Percentiles rank a stretch among this genome's conserved stretches.
Conservation (phyloP, 2,888 invertebrate species). For the Aporophyla lueneburgensis region DNA sequence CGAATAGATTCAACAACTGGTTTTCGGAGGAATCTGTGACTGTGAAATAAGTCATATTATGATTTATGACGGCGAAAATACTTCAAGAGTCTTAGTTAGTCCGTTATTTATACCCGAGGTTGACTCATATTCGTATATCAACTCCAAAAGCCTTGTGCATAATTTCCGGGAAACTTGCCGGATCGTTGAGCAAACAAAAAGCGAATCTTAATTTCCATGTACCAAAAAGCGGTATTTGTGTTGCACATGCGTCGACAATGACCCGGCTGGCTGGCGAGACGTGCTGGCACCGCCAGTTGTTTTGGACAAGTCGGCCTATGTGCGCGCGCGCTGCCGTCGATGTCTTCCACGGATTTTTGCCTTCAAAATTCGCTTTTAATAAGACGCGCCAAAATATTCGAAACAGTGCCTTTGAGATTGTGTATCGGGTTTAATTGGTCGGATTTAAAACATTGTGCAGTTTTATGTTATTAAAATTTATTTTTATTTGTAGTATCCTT, state of each 20-base stretch:
- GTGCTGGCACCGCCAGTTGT: constrained; percentile 86
- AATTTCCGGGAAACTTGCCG: constrained; percentile 61
- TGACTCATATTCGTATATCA: constrained; percentile 49
- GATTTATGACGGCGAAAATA: not conserved
- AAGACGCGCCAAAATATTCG: constrained; percentile 58
- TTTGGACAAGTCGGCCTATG: constrained; percentile 80
- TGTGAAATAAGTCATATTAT: not conserved
- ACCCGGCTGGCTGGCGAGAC: constrained; percentile 84
- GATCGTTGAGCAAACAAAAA: constrained; percentile 59
- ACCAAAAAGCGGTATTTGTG: constrained; percentile 58
- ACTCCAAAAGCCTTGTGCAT: constrained; percentile 45
- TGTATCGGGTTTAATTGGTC: constrained; percentile 58
- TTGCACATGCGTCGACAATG: constrained; percentile 77
- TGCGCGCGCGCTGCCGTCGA: constrained; percentile 79
- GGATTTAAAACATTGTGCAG: constrained; percentile 42
- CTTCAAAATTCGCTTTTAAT: constrained; percentile 62
- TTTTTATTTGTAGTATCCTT: constrained; percentile 24
- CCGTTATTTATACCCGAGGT: constrained; percentile 48
- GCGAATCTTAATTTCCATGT: constrained; percentile 60
- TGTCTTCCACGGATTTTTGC: constrained; percentile 59
- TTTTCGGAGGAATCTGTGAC: not conserved
- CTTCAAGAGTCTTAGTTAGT: constrained; percentile 16
- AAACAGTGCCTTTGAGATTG: constrained; percentile 32
- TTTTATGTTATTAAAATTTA: constrained; percentile 42
- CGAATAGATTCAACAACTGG: not conserved